phyloP scores from a whole-genome alignment of 2,888 invertebrate species.

The Drosophila borborema region DNA sequence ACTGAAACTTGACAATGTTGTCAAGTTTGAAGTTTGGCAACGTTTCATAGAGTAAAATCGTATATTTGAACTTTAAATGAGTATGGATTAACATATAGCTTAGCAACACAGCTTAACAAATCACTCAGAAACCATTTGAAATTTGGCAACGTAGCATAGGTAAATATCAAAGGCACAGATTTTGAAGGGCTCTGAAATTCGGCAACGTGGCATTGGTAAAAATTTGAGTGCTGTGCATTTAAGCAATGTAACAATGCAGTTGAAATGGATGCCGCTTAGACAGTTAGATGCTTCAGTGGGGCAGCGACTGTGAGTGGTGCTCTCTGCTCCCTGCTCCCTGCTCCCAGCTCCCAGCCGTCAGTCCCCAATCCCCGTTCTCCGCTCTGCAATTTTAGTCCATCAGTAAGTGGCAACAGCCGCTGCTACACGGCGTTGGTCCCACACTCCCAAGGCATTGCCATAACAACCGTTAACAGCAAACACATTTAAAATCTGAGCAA shows the following conservation, averaged over 20 bases:
- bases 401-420: conserved; percentile 66
- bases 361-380: neutral
- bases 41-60: conserved; percentile 1
- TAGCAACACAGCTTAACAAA: neutral
- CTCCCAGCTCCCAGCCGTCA: no score
- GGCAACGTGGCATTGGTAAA: conserved; percentile 11
- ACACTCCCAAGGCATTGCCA: conserved; percentile 59
- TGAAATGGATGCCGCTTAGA: conserved; percentile 51
- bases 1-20: no score
- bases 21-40: conserved; percentile 13
- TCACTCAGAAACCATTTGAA: neutral
- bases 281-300: conserved; percentile 34
- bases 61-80: no score
- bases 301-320: conserved; percentile 7
- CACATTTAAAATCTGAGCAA: conserved; percentile 73
- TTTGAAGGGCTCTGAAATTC: conserved; percentile 1
- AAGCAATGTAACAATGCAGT: conserved; percentile 31
- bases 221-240: conserved; percentile 20
- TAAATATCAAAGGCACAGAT: neutral
- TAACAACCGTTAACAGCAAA: conserved; percentile 76
- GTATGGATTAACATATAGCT: neutral
- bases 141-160: neutral
- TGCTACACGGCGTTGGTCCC: conserved; percentile 50
- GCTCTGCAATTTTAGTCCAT: neutral
- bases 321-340: no score